Evolutionary conservation across 92 coral and sea anemone species (phyloP), one percentile per base, ranked within the genome.

Genomic region (Phenganax subtilis): DNA sequence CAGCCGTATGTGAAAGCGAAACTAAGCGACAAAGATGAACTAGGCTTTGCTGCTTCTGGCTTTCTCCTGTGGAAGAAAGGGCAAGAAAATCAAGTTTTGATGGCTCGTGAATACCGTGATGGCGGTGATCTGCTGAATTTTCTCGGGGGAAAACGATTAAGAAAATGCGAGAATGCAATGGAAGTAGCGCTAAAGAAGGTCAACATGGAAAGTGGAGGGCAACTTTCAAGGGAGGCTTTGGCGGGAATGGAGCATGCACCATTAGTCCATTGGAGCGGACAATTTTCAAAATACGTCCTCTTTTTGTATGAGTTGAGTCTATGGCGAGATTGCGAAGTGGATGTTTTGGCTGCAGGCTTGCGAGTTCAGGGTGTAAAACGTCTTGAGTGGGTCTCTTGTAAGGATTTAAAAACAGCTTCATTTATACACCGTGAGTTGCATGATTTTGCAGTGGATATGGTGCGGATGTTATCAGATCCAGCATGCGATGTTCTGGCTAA

Each of bases 71-170:
- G 77, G 77, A 73, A 73, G 28, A 73, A 52, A 55, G 47, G 47
- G 27, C 28, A 55, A 4, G 77, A 53, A 54, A 55, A 73, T 8
- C 77, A 73, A 73, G 77, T 73, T 37, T 51, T 73, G 55, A 73
- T 73, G 77, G 77, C 77, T 12, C 77, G 77, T 1, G 77, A 73
- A 55, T 73, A 73, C 54, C 77, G 77, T 15, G 29, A 73, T 52
- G 77, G 60, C 12, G 16, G 12, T 7, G 77, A 73, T 73, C 37
- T n/a, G 12, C 54, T 73, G 7, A 73, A 73, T 54, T 73, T 73
- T 51, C 77, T 73, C 54, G 77, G 77, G 25, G 77, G 77, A 73
- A 73, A 73, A 73, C 58, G 77, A 47, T 73, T 73, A 29, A 52
- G 77, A 73, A 73, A 73, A 73, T 6, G 25, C 6, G 77, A 73